Conservation (phyloP, 2,888 invertebrate species). For the Drosophila recens region DNA sequence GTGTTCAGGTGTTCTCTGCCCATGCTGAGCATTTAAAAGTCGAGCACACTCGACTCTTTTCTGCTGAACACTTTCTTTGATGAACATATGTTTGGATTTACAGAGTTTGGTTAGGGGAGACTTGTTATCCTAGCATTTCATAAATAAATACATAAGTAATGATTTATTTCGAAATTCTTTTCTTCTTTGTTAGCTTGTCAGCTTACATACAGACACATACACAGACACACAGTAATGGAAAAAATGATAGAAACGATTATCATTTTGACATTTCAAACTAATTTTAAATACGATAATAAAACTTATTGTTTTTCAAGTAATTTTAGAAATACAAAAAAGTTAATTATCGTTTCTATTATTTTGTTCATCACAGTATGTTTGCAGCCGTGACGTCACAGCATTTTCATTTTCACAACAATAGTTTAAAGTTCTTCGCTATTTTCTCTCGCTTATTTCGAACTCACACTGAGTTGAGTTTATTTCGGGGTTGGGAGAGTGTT, state of each 20-base stretch:
- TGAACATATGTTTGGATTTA: constrained; percentile 11
- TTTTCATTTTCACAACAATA: background rate
- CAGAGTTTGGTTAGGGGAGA: constrained; percentile 1
- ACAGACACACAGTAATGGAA: background rate
- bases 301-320: too few relatives aligned
- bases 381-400: background rate
- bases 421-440: constrained; percentile 1
- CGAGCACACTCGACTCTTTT: background rate
- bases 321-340: too few relatives aligned
- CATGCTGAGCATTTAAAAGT: background rate
- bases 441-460: background rate
- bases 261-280: too few relatives aligned
- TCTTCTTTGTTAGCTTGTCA: background rate
- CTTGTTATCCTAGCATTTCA: constrained; percentile 11
- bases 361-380: background rate
- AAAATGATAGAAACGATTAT: too few relatives aligned
- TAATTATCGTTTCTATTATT: too few relatives aligned
- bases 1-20: too few relatives aligned
- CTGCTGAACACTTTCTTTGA: background rate
- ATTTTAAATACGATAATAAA: too few relatives aligned
- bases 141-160: constrained; percentile 21
- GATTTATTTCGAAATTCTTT: constrained; percentile 3
- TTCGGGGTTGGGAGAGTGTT: background rate
- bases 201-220: background rate
- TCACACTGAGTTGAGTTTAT: background rate